Conservation (phyloP, 2,797 vertebrate species). For the Phyllotis vaccarum region DNA sequence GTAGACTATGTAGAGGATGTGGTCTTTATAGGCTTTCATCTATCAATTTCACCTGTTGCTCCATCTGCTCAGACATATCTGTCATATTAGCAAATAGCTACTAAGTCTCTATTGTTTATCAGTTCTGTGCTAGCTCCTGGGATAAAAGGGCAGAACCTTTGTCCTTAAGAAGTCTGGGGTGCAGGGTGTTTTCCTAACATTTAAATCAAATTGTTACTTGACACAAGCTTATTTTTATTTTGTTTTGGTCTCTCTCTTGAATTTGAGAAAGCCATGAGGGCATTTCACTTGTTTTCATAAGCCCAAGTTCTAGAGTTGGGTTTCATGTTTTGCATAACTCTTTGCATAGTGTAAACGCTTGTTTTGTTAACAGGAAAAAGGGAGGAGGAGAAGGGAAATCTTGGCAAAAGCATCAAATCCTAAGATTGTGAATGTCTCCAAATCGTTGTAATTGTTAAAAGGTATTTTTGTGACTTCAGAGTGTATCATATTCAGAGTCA, state of each 20-base stretch:
- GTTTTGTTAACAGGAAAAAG: conserved; percentile 37
- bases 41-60: background rate
- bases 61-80: background rate
- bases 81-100: background rate
- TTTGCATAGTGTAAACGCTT: conserved; percentile 23
- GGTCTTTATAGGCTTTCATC: background rate
- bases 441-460: conserved; percentile 50
- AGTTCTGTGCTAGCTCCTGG: background rate
- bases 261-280: conserved; percentile 17
- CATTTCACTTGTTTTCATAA: conserved; percentile 71
- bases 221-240: conserved; percentile 54
- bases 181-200: conserved; percentile 50
- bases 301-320: conserved; percentile 50
- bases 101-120: background rate
- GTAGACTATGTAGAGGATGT: background rate
- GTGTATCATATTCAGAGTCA: background rate
- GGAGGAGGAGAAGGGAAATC: background rate
- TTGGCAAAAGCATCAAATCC: background rate
- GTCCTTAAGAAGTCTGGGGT: background rate
- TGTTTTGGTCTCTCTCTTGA: conserved; percentile 44
- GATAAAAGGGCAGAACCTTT: background rate
- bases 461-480: background rate
- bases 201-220: conserved; percentile 34
- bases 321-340: conserved; percentile 69
- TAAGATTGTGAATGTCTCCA: background rate